Percentiles rank a stretch among this genome's conserved stretches.
Conservation (phyloP, 2,113 vertebrate genomes). For the Silurus glanis region DNA sequence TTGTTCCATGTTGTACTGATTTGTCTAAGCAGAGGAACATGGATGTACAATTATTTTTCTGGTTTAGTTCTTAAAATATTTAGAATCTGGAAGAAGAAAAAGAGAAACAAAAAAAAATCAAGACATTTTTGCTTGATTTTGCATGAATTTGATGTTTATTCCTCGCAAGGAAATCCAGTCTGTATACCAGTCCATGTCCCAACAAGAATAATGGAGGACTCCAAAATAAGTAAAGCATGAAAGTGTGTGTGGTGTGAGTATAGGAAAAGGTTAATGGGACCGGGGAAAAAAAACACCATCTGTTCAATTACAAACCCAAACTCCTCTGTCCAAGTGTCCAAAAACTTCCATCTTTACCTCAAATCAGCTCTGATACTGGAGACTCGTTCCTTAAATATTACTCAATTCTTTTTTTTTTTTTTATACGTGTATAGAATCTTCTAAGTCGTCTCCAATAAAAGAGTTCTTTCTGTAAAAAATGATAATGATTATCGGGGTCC, state of each 20-base stretch:
- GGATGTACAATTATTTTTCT: background rate
- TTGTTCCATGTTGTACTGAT: background rate
- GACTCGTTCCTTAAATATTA: too few species aligned
- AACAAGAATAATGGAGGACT: conserved; percentile 18
- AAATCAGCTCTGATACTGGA: too few species aligned
- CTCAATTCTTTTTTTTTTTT: too few species aligned
- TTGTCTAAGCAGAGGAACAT: conserved; percentile 8
- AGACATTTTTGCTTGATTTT: background rate
- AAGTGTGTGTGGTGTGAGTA: background rate
- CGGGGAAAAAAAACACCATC: background rate
- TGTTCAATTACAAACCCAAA: too few species aligned
- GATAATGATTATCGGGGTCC: too few species aligned
- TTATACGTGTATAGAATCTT: too few species aligned
- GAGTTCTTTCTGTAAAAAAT: too few species aligned
- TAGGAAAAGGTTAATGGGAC: background rate
- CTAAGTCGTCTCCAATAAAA: too few species aligned
- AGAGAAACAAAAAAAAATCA: background rate
- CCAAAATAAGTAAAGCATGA: background rate
- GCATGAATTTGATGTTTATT: background rate
- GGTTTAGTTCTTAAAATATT: background rate
- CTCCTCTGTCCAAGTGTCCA: too few species aligned
- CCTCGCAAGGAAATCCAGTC: background rate
- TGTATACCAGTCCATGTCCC: background rate
- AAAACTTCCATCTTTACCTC: too few species aligned
- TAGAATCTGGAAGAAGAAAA: background rate